Percentiles rank a stretch among this genome's conserved stretches.
phyloP scores from a whole-genome alignment of 2,113 vertebrate genomes.

The Pelobates fuscus region DNA sequence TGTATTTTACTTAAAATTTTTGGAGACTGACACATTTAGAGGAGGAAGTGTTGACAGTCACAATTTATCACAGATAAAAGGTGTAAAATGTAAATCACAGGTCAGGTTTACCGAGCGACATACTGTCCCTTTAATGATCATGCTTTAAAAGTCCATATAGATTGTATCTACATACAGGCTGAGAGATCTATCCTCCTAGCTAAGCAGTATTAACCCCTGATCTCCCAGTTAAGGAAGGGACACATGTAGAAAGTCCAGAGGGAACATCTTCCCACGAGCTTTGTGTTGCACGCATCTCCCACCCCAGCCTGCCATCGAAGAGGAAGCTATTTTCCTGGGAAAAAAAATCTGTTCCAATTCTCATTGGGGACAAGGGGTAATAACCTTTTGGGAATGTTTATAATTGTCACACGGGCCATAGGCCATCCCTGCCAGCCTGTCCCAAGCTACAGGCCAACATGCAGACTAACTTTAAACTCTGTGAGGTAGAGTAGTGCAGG shows the following conservation, averaged over 20 bases:
- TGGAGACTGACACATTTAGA: too few relatives aligned
- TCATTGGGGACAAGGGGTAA: conserved; percentile 37
- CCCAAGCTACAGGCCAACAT: conserved; percentile 4
- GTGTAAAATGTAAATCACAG: too few relatives aligned
- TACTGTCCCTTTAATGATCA: too few relatives aligned
- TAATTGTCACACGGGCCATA: conserved; percentile 25
- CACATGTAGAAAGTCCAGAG: conserved; percentile 7
- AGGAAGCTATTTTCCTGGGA: conserved; percentile 42
- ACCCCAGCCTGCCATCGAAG: conserved; percentile 16
- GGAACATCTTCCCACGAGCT: conserved; percentile 43
- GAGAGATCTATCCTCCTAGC: too few relatives aligned
- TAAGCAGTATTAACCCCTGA: too few relatives aligned
- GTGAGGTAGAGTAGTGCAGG: background rate
- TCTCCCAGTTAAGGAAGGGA: too few relatives aligned
- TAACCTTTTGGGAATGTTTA: conserved; percentile 42
- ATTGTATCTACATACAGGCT: too few relatives aligned
- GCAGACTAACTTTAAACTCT: background rate
- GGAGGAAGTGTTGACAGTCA: too few relatives aligned
- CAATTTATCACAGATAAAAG: too few relatives aligned
- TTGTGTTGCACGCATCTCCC: conserved; percentile 9
- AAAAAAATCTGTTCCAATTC: conserved; percentile 40
- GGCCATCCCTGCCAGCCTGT: conserved; percentile 17
- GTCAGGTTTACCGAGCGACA: too few relatives aligned
- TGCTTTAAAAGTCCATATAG: too few relatives aligned
- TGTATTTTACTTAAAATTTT: too few relatives aligned